Base-by-base conservation (phyloP, 1,140 invertebrate genomes). In the Diuraphis noxia region DNA sequence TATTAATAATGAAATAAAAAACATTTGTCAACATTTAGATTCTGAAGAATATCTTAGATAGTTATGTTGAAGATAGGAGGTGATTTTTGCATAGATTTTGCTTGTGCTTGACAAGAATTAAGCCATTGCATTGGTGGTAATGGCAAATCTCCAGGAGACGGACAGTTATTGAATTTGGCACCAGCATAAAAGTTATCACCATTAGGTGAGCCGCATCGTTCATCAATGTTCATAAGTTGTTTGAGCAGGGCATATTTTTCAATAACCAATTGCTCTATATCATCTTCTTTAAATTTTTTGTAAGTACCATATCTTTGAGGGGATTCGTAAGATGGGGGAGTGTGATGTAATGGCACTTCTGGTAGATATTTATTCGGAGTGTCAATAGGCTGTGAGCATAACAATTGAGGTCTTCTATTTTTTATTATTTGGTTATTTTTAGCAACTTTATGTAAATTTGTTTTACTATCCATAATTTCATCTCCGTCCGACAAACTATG, bases 231-330 rank as follows among this genome's bases (percentile, higher is more conserved):
- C 77, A 91, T 91, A 40, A 91, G 77, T 91, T 91, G 77, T 82
- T 82, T 79, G 23, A 91, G 77, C 36, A 91, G 19, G 38, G 77
- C 89, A 52, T 91, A 91, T 52, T 91, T 91, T 52, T 91, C 89
- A 82, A 91, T 49, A 82, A 91, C 77, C 23, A 91, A 30, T 21
- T 91, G 63, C 25, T 91, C 4, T 40, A 91, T 82, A 81, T 91
- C 89, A 82, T 91, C 77, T 52, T 91, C 89, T 91, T 91, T 91
- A 52, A 91, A 91, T 52, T 91, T 91, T 13, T 91, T 91, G 34
- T 25, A 52, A 25, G 41, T 10, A n/a, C 89, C 89, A 91, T 36
- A 91, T 38, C 82, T 91, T 49, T 90, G 56, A 4, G 88, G 72
- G n/a, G 88, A 79, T 43, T 81, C 88, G 25, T 79, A 90, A 4